Evolutionary conservation across 2,888 invertebrate species (phyloP).

Genomic region (Petrophora chlorosata): DNA sequence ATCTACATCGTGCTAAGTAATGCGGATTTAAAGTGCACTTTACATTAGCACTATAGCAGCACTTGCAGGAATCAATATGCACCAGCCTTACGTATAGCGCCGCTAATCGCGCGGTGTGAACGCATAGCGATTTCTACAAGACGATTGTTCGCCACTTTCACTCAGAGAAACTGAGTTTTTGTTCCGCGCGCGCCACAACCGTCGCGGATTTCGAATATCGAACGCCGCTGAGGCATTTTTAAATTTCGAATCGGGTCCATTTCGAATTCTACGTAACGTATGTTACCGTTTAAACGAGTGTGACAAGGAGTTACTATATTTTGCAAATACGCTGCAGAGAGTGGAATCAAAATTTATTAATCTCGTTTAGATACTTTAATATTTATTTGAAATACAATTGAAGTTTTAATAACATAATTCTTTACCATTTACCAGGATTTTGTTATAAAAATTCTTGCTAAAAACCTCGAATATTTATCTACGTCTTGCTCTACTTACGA

Average conservation of each 20-base stretch:
- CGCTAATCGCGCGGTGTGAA: conserved; percentile 33
- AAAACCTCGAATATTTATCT: conserved; percentile 9
- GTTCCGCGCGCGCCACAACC: conserved; percentile 49
- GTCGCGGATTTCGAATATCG: conserved; percentile 60
- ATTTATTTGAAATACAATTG: too few species aligned
- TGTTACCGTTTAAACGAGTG: too few species aligned
- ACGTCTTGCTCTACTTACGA: conserved; percentile 24
- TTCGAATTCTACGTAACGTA: conserved; percentile 12
- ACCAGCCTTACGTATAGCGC: conserved; percentile 2
- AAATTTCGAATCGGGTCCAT: conserved; percentile 30
- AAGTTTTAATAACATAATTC: too few species aligned
- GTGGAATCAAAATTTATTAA: too few species aligned
- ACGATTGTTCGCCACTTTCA: conserved; percentile 76
- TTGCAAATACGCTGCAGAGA: background rate
- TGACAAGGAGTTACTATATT: too few species aligned
- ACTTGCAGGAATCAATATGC: background rate
- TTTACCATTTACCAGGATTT: too few species aligned
- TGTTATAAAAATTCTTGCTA: too few species aligned
- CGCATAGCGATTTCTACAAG: conserved; percentile 63
- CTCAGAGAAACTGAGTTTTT: conserved; percentile 80
- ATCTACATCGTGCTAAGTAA: too few species aligned
- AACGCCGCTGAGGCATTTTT: conserved; percentile 38
- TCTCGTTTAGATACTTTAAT: too few species aligned
- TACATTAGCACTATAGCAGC: too few species aligned
- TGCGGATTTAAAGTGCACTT: too few species aligned